A percentile compares a stretch with the other conserved stretches of the same genome.
phyloP scores from a whole-genome alignment of 92 coral and sea anemone species.

The Chrysogorgia sp. region DNA sequence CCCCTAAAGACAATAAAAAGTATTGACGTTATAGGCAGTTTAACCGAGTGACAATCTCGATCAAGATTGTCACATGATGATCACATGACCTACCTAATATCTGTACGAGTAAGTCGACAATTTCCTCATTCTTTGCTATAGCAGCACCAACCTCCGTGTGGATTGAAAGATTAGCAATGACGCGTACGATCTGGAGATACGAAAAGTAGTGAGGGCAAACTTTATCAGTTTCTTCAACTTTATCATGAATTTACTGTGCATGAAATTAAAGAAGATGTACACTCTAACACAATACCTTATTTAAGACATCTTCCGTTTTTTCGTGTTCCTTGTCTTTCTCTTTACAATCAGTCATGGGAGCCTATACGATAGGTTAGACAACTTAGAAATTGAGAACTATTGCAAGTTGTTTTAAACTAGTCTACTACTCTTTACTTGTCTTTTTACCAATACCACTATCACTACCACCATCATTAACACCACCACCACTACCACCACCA shows the following conservation, averaged over 20 bases:
- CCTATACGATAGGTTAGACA: neutral
- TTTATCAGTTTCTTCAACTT: neutral
- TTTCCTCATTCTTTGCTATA: constrained; percentile 71
- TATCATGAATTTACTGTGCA: neutral
- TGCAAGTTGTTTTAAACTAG: too few species aligned
- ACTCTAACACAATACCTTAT: constrained; percentile 61
- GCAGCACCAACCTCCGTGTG: constrained; percentile 83
- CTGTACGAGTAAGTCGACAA: constrained; percentile 75
- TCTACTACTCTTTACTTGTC: too few species aligned
- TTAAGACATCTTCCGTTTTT: constrained; percentile 79
- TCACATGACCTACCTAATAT: constrained; percentile 78
- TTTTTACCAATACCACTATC: too few species aligned
- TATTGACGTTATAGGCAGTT: too few species aligned
- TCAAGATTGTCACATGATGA: neutral
- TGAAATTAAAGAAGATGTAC: neutral
- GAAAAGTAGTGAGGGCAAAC: neutral
- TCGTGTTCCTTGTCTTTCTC: constrained; percentile 41
- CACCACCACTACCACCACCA: too few species aligned
- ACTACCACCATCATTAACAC: too few species aligned
- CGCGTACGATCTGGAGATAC: constrained; percentile 75
- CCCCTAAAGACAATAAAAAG: too few species aligned
- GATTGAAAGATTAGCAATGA: constrained; percentile 89
- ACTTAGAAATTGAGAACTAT: too few species aligned
- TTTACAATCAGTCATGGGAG: constrained; percentile 45
- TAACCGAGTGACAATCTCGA: neutral